Percentiles rank a stretch among this genome's conserved stretches.
Conservation (phyloP, 1,140 invertebrate genomes). For the Acromyrmex heyeri region DNA sequence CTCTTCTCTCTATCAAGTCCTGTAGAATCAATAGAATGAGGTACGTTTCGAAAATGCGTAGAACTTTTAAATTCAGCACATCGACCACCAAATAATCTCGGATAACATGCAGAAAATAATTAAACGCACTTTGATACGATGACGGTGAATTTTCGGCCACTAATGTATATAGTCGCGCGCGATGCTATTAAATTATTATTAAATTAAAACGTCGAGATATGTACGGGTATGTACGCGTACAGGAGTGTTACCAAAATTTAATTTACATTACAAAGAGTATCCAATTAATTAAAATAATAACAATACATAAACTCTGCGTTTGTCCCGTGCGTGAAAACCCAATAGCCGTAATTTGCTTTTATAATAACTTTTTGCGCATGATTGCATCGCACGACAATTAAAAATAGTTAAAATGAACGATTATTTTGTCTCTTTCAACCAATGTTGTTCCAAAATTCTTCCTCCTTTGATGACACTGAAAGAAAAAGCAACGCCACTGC, state of each 20-base stretch:
- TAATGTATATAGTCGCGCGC: constrained; percentile 16
- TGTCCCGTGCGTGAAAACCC: constrained; percentile 5
- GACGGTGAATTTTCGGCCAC: constrained; percentile 52
- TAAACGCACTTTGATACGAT: constrained; percentile 59
- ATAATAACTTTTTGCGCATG: constrained; percentile 25
- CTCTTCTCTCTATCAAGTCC: not conserved
- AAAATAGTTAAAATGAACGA: not conserved
- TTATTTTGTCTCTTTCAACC: constrained; percentile 4
- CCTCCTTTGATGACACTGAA: not conserved
- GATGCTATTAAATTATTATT: constrained; percentile 59
- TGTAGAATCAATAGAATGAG: not conserved
- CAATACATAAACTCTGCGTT: constrained; percentile 25
- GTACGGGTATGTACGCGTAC: not conserved
- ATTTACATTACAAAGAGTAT: constrained; percentile 59
- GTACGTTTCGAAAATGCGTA: constrained; percentile 31
- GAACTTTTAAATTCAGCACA: constrained; percentile 56
- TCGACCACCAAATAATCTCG: constrained; percentile 55
- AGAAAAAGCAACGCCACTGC: constrained; percentile 42
- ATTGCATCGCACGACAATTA: not conserved
- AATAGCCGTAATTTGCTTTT: constrained; percentile 21
- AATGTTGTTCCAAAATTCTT: constrained; percentile 9
- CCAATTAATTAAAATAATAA: constrained; percentile 60
- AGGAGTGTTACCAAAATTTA: constrained; percentile 47
- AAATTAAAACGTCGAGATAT: constrained; percentile 60
- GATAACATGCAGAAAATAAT: constrained; percentile 59